Evolutionary conservation across 2,888 invertebrate species (phyloP), one percentile per base, ranked within the genome.

Genomic region (Eumerus sabulonum): DNA sequence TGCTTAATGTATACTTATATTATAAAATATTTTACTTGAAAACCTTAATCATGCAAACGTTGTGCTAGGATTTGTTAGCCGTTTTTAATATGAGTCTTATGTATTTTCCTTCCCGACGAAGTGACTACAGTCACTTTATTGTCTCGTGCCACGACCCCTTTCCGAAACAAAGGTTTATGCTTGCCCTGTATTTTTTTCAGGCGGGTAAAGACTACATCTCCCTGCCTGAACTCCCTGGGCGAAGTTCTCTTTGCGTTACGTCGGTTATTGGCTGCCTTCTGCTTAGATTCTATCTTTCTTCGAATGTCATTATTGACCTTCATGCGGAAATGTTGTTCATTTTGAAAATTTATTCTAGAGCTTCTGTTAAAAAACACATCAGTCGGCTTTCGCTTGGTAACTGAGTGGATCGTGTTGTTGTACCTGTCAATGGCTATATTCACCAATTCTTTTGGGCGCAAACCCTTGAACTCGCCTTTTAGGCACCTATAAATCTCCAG

Each of bases 401-500:
- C 81, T 0, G 82, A 82, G 11, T 82, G 77, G 11, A 82, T 40
- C 0, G 81, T 53, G 51, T 79, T 83, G 35, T 83, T 83, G 14
- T 83, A 82, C 4, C 83, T 47, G 14, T 83, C 82, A 0, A 82
- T 81, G 1, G 77, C 17, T 0, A 76, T 60, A 9, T 70, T 19
- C 0, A 82, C 13, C 1, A 74, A 12, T 44, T 76, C 73, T 7
- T 51, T 68, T 1, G 63, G 7, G 7, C 35, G 47, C 0, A 64
- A 40, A 12, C 73, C 63, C 2, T n/a, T 17, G 4, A 57, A 48
- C 63, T 82, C 76, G 4, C 9, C 47, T 7, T 57, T 62, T 7
- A 83, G 64, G 11, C 82, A 83, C 9, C 82, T 56, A 4, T 72
- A 54, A 9, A 83, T 79, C 50, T 82, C 81, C 0, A 82, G 59